phyloP scores from a whole-genome alignment of 1,140 invertebrate genomes.

The Oryctes rhinoceros region DNA sequence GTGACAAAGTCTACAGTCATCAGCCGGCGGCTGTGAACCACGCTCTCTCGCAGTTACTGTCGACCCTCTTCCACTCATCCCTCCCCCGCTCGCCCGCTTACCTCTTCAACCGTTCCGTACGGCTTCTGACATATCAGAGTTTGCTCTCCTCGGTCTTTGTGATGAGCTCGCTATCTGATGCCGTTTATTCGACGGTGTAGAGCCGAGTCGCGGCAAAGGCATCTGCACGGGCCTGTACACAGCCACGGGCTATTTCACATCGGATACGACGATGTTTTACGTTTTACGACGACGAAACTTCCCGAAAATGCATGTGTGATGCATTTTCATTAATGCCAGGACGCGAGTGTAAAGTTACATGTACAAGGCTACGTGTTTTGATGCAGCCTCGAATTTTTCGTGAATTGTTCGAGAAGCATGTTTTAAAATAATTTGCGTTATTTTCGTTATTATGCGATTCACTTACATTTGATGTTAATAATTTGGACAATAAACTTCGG shows the following conservation, averaged over 20 bases:
- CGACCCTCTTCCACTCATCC: conserved; percentile 34
- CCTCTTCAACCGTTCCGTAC: conserved; percentile 30
- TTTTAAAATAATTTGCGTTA: background rate
- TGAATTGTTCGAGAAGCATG: background rate
- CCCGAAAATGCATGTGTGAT: conserved; percentile 30
- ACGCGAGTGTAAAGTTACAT: background rate
- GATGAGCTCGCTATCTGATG: conserved; percentile 40
- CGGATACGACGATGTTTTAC: conserved; percentile 19
- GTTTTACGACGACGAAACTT: conserved; percentile 4
- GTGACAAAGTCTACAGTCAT: conserved; percentile 46
- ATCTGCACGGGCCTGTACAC: conserved; percentile 34
- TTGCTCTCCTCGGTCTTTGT: conserved; percentile 40
- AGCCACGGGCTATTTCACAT: conserved; percentile 28
- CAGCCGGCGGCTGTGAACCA: conserved; percentile 40
- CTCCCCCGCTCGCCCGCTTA: conserved; percentile 24
- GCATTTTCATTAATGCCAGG: conserved; percentile 25
- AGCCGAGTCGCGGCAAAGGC: conserved; percentile 25
- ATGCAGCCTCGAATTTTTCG: background rate
- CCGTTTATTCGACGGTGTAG: conserved; percentile 31
- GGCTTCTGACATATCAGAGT: conserved; percentile 40
- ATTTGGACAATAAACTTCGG: no score
- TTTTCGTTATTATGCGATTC: no score
- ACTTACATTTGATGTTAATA: no score
- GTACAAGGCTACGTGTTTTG: background rate
- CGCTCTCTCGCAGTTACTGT: conserved; percentile 38